Conservation (phyloP, 2,797 vertebrate genomes). For the Urosaurus nigricauda region DNA sequence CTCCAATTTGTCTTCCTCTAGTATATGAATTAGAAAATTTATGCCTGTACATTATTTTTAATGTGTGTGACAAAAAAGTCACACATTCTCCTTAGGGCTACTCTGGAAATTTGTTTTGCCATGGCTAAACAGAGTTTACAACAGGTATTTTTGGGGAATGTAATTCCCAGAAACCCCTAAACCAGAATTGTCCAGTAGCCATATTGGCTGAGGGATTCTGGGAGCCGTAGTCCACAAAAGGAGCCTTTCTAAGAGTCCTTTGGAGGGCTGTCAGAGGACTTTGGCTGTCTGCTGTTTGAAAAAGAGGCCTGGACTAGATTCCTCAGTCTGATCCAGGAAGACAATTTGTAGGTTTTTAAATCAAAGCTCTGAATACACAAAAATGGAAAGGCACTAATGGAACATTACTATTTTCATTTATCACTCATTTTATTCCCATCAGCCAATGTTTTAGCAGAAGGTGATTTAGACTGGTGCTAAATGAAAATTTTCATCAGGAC, state of each 20-base stretch:
- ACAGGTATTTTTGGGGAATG: no score
- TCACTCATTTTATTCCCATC: not conserved
- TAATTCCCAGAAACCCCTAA: no score
- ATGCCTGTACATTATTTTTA: not conserved
- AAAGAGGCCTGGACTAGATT: not conserved
- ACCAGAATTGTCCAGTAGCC: no score
- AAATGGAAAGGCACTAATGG: conserved; percentile 15
- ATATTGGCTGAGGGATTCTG: no score
- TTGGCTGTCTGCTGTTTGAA: not conserved
- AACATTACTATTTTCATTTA: conserved; percentile 28
- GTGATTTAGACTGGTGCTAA: not conserved
- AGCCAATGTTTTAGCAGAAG: conserved; percentile 15
- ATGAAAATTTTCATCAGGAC: conserved; percentile 19
- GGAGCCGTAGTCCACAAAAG: no score
- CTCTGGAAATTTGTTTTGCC: not conserved
- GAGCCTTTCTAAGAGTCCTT: not conserved
- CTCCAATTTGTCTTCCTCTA: no score
- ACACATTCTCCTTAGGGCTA: no score
- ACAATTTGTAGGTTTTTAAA: not conserved
- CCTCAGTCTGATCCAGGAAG: not conserved
- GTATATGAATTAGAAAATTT: not conserved
- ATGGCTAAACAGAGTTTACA: no score
- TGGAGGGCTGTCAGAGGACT: not conserved
- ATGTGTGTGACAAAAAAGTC: not conserved
- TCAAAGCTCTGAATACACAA: conserved; percentile 2